These are phyloP conservation scores for Podocnemis expansa DNA, from an alignment of 2,113 vertebrate species.

Conservation along the genomic window DNA sequence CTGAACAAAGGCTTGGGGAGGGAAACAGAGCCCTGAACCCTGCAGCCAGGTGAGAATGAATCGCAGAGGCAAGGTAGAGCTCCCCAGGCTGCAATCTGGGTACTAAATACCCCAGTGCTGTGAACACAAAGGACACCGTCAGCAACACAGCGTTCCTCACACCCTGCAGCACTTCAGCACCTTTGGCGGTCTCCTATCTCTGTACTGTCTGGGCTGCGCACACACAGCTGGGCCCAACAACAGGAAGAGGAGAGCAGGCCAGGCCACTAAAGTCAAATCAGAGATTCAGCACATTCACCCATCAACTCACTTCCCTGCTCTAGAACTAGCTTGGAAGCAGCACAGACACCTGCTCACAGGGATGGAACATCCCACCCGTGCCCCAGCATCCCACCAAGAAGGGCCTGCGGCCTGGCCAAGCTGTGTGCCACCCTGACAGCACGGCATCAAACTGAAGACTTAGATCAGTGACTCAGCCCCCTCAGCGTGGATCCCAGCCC, in stretches of 20 bases:
- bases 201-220: background rate
- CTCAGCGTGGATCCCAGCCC: too few species aligned
- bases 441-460: background rate
- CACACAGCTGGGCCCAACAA: fast-evolving
- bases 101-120: background rate
- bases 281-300: background rate
- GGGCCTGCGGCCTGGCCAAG: background rate
- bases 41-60: background rate
- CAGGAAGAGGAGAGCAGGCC: background rate
- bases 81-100: background rate
- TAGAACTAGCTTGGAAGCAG: background rate
- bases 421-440: background rate
- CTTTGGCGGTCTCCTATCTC: background rate
- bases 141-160: background rate
- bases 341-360: background rate
- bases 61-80: background rate
- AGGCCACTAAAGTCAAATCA: fast-evolving
- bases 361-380: background rate
- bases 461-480: background rate
- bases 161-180: background rate
- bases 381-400: background rate
- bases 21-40: background rate
- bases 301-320: background rate
- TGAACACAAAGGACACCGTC: background rate
- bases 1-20: background rate